phyloP scores from a whole-genome alignment of 2,888 invertebrate genomes.

The Meteorus cinctellus region DNA sequence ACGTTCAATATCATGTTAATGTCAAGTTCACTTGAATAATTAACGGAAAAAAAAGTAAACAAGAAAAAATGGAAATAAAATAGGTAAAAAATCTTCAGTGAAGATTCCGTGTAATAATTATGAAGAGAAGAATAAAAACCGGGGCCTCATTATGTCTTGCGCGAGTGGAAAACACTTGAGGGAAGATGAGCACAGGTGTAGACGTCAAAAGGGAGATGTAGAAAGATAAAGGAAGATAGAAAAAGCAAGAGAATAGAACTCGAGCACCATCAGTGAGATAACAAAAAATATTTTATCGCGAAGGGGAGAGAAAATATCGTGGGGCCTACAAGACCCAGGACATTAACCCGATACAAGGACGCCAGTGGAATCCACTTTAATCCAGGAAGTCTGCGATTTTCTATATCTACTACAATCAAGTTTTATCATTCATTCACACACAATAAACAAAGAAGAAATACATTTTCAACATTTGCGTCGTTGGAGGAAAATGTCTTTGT shows the following conservation, averaged over 20 bases:
- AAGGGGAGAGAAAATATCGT: constrained; percentile 6
- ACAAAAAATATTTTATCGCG: constrained; percentile 9
- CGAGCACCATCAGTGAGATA: background rate
- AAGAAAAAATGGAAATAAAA: constrained; percentile 2
- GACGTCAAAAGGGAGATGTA: constrained; percentile 17
- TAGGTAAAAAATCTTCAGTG: background rate
- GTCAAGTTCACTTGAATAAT: background rate
- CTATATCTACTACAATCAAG: constrained; percentile 14
- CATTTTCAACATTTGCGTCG: background rate
- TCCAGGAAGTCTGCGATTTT: constrained; percentile 42
- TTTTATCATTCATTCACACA: background rate
- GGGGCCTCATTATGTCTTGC: background rate
- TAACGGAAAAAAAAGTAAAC: background rate
- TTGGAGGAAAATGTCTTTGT: background rate
- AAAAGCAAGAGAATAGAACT: background rate
- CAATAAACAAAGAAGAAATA: background rate
- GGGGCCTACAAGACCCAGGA: constrained; percentile 38
- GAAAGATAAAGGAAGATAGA: constrained; percentile 5
- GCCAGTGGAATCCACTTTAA: constrained; percentile 44
- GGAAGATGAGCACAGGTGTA: constrained; percentile 7
- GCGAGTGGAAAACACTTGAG: background rate
- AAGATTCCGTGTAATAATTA: too few species aligned
- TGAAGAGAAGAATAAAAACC: background rate
- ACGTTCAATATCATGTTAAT: background rate
- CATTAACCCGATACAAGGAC: constrained; percentile 55